Evolutionary conservation across 2,113 vertebrate genomes (phyloP).

Genomic region (Phyllopteryx taeniolatus): DNA sequence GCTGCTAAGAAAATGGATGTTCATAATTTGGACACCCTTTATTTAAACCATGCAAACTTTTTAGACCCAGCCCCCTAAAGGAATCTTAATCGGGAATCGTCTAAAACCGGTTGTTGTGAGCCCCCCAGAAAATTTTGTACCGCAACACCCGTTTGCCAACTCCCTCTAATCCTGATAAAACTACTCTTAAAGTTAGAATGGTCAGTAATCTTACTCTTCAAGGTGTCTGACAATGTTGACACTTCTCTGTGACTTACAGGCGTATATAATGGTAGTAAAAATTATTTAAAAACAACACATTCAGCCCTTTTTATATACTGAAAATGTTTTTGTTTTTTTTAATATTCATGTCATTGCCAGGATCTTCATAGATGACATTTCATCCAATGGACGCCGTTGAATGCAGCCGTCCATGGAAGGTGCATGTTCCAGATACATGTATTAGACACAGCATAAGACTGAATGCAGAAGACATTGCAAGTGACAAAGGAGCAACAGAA

Average conservation of each 20-base stretch:
- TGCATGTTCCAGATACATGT: neutral
- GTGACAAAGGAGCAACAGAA: neutral
- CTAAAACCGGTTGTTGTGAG: too few species aligned
- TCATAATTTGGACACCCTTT: too few species aligned
- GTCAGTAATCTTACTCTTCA: too few species aligned
- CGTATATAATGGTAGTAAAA: neutral
- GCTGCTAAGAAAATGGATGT: too few species aligned
- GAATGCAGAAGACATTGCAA: neutral
- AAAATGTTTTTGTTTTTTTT: neutral
- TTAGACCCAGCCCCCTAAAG: too few species aligned
- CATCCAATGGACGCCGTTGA: conserved; percentile 38
- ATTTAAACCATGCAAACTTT: too few species aligned
- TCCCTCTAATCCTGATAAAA: too few species aligned
- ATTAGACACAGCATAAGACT: conserved; percentile 9
- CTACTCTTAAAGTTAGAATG: too few species aligned
- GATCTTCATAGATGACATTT: conserved; percentile 11
- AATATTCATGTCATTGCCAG: conserved; percentile 6
- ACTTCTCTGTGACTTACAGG: neutral
- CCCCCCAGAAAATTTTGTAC: too few species aligned
- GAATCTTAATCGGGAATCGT: too few species aligned
- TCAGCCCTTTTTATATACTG: neutral
- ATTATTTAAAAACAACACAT: neutral
- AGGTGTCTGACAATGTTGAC: too few species aligned
- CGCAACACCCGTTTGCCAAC: too few species aligned
- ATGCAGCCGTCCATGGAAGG: conserved; percentile 29